Evolutionary conservation across 2,797 vertebrate species (phyloP).

Genomic region (Tinamus major): DNA sequence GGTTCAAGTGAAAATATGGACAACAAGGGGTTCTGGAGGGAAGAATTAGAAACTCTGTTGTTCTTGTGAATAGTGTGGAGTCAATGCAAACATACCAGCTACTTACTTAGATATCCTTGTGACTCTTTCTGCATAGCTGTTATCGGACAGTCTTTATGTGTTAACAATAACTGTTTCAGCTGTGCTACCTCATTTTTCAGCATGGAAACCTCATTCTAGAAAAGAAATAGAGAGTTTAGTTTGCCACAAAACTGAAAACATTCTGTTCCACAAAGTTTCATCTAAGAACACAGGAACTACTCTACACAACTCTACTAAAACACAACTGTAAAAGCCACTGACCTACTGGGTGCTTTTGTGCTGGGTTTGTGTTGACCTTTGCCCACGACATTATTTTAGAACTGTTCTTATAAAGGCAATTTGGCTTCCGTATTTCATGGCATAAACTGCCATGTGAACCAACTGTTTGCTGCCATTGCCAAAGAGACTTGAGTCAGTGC

Average conservation of each 20-base stretch:
- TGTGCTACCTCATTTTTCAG: constrained; percentile 99
- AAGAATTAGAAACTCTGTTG: constrained; percentile 35
- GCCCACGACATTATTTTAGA: background rate
- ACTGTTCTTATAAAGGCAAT: background rate
- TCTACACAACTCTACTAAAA: background rate
- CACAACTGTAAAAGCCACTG: background rate
- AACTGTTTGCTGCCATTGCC: background rate
- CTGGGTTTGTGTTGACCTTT: background rate
- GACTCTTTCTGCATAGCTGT: constrained; percentile 99
- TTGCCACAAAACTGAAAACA: constrained; percentile 48
- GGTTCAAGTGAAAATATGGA: constrained; percentile 35
- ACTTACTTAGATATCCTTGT: constrained; percentile 99
- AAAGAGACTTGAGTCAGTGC: background rate
- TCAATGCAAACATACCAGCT: constrained; percentile 60
- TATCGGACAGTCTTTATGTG: constrained; percentile 99
- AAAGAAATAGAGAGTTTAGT: constrained; percentile 64
- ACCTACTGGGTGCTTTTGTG: rapidly evolving
- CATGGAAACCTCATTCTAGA: constrained; percentile 98
- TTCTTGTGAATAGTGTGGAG: constrained; percentile 54
- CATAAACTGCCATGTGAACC: background rate
- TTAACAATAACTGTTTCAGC: constrained; percentile 98
- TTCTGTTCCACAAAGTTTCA: background rate
- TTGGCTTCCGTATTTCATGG: background rate
- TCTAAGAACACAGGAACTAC: background rate
- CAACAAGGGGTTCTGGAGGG: constrained; percentile 38